A percentile compares a stretch with the other conserved stretches of the same genome.
Evolutionary conservation across 1,140 invertebrate genomes (phyloP).

Genomic region (Pogonomyrmex californicus): DNA sequence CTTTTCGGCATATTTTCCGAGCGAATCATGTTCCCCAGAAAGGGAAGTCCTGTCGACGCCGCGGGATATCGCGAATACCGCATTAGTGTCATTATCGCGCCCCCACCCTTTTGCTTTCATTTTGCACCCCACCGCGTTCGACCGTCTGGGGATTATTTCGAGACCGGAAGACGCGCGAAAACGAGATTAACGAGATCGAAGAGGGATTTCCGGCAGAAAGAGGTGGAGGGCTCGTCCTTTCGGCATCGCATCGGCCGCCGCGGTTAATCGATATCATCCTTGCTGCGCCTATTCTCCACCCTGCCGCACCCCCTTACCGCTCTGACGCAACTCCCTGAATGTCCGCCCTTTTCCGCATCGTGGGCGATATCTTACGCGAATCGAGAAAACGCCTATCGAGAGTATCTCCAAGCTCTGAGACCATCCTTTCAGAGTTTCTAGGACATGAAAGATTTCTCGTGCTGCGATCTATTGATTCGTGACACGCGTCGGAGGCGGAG

Average conservation of each 20-base stretch:
- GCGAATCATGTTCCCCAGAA: background rate
- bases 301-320: constrained; percentile 8
- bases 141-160: constrained; percentile 37
- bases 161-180: constrained; percentile 52
- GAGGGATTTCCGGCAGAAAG: constrained; percentile 45
- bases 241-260: constrained; percentile 13
- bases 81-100: constrained; percentile 32
- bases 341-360: constrained; percentile 35
- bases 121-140: constrained; percentile 7
- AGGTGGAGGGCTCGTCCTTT: constrained; percentile 28
- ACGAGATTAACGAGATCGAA: constrained; percentile 47
- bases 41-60: constrained; percentile 18
- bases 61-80: background rate
- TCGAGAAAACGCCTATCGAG: background rate
- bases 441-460: too few relatives aligned
- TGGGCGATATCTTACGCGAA: background rate
- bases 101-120: background rate
- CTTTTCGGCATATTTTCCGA: background rate
- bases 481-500: background rate
- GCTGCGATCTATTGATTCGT: background rate
- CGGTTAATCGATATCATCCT: constrained; percentile 55
- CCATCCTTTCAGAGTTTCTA: background rate
- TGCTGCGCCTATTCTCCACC: constrained; percentile 38
- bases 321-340: constrained; percentile 38
- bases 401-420: background rate